Conservation (phyloP, 2,113 vertebrate species). For the Oreochromis spilurus region DNA sequence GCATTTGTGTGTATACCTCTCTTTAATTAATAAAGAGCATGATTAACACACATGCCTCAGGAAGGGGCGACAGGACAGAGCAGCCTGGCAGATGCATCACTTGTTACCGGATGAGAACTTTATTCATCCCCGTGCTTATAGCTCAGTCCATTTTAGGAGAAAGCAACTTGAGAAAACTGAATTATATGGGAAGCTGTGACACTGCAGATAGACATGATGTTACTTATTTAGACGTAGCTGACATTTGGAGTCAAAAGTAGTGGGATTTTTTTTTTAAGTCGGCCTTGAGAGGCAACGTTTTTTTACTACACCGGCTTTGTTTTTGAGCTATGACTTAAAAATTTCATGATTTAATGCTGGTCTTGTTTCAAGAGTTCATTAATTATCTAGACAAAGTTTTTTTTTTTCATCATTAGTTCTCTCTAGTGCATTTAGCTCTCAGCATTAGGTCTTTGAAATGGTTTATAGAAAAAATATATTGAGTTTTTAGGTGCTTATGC, state of each 20-base stretch:
- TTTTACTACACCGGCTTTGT: slow-evolving; percentile 1
- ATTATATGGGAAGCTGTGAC: not conserved
- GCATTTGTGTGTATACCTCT: not conserved
- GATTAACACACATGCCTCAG: slow-evolving; percentile 22
- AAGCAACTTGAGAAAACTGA: slow-evolving; percentile 8
- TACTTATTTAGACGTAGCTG: slow-evolving; percentile 48
- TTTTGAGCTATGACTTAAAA: slow-evolving; percentile 35
- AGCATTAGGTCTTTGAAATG: slow-evolving; percentile 21
- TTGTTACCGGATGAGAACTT: slow-evolving; percentile 9
- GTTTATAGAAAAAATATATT: slow-evolving; percentile 8
- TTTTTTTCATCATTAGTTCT: slow-evolving; percentile 37
- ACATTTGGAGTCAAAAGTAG: slow-evolving; percentile 49
- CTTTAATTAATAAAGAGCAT: slow-evolving; percentile 56
- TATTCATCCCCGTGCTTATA: not conserved
- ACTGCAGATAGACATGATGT: slow-evolving; percentile 24
- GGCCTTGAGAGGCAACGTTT: slow-evolving; percentile 21
- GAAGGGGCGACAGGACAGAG: not conserved
- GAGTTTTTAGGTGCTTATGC: slow-evolving; percentile 8
- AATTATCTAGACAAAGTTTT: slow-evolving; percentile 44
- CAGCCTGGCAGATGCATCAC: not conserved
- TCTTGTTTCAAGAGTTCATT: slow-evolving; percentile 51
- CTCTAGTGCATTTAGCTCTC: slow-evolving; percentile 43
- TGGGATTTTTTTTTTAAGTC: slow-evolving; percentile 3
- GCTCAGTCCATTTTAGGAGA: not conserved
- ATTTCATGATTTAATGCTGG: slow-evolving; percentile 44